Evolutionary conservation across 2,888 invertebrate genomes (phyloP).

Genomic region (Exephanes ischioxanthus): DNA sequence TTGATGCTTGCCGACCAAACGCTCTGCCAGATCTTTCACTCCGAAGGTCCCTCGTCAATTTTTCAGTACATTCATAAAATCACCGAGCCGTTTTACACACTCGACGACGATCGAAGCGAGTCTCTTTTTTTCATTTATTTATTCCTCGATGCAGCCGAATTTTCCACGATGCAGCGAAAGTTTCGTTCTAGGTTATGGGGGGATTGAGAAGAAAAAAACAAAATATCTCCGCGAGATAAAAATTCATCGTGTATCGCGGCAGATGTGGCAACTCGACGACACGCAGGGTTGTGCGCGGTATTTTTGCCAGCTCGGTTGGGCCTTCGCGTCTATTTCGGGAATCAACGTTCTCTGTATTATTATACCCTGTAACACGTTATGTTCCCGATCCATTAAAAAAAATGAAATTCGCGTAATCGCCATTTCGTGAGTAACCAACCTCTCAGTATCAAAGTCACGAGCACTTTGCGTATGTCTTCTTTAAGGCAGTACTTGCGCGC

Average conservation of each 20-base stretch:
- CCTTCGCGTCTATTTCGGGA: conserved; percentile 83
- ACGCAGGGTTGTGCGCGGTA: conserved; percentile 74
- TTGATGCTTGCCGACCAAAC: background rate
- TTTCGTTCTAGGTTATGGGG: background rate
- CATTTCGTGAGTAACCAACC: background rate
- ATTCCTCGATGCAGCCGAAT: background rate
- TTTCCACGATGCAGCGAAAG: background rate
- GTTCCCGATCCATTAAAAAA: conserved; percentile 83
- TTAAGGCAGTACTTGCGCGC: background rate
- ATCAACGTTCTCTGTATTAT: conserved; percentile 59
- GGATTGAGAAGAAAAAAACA: conserved; percentile 16
- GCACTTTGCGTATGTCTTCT: background rate
- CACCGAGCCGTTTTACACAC: background rate
- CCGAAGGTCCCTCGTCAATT: background rate
- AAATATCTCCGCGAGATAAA: conserved; percentile 37
- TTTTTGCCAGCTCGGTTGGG: conserved; percentile 81
- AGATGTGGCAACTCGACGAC: conserved; percentile 61
- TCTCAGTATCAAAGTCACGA: conserved; percentile 11
- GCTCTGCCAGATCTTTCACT: conserved; percentile 25
- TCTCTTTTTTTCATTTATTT: background rate
- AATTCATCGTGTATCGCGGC: conserved; percentile 56
- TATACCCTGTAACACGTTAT: conserved; percentile 69
- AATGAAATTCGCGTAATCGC: conserved; percentile 60
- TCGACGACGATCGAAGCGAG: background rate
- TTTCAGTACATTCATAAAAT: conserved; percentile 17